Evolutionary conservation across 1,140 invertebrate species (phyloP).

Genomic region (Lethrus apterus): DNA sequence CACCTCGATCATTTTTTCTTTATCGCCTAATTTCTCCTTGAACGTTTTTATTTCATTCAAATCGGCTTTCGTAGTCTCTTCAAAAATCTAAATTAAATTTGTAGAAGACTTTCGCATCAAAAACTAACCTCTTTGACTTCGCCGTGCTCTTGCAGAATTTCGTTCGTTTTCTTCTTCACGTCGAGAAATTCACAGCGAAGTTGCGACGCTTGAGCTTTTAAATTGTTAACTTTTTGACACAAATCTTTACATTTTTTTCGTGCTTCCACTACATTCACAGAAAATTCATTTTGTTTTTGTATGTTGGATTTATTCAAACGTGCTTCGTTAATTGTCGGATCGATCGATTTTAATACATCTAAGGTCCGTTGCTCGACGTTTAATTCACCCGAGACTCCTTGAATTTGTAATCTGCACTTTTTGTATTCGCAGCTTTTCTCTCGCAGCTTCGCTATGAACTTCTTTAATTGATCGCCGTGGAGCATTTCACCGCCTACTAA

Average conservation of each 20-base stretch:
- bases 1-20: neutral
- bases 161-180: neutral
- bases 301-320: neutral
- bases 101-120: no score
- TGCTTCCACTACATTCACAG: neutral
- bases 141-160: neutral
- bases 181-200: neutral
- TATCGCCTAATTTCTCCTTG: neutral
- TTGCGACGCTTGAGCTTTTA: neutral
- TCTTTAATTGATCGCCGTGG: constrained; percentile 19
- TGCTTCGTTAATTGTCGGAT: constrained; percentile 6
- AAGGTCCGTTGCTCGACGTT: constrained; percentile 3
- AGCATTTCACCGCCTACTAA: constrained; percentile 21
- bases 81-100: constrained; percentile 2
- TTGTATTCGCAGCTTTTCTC: constrained; percentile 12
- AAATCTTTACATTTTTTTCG: neutral
- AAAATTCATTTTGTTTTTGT: neutral
- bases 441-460: constrained; percentile 18
- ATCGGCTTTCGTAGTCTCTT: neutral
- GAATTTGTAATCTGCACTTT: neutral
- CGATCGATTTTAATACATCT: constrained; percentile 6
- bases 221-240: neutral
- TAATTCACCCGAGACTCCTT: neutral
- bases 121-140: neutral
- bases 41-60: neutral